Evolutionary conservation across 2,888 invertebrate species (phyloP), one percentile per base, ranked within the genome.

Genomic region (Teleiodes luculella): DNA sequence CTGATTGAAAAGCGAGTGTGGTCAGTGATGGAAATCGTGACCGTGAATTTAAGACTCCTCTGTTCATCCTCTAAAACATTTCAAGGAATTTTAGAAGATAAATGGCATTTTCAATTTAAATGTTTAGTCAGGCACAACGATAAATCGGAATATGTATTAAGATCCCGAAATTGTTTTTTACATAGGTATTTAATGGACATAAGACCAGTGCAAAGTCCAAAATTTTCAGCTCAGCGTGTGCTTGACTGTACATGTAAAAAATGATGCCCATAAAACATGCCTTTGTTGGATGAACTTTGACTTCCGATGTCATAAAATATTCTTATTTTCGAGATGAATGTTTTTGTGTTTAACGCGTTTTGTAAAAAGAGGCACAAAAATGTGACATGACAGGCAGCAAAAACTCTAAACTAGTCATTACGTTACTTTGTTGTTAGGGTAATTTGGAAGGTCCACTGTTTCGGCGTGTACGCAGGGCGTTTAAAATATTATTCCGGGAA

Each of bases 401-500:
- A 61, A 66, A 58, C 10, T 52, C 52, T 55, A 53, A 53, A 52
- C 24, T 57, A 54, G 56, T 60, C 45, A 61, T 65, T 59, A 67
- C 54, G 57, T 59, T 58, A 52, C 60, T 57, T 64, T 60, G 55
- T 56, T 56, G 41, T 16, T 49, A 37, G 52, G 53, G 47, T 51
- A 57, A 55, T 57, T 58, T 53, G 55, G 50, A 53, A 53, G 45
- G 54, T 39, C 53, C 45, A 13, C 39, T 54, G 47, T 54, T 51
- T 41, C 36, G 51, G 50, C 55, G 67, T 71, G 66, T 65, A 60
- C 65, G 63, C 58, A 63, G n/a, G n/a, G 62, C 62, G 62, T 65
- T 68, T 72, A 67, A 71, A 24, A 74, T 66, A 54, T 65, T 68
- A 72, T 78, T 80, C 80, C 82, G 70, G 81, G 77, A 80, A 80